Evolutionary conservation across 2,888 invertebrate genomes (phyloP).

Genomic region (Drosophila emarginata): DNA sequence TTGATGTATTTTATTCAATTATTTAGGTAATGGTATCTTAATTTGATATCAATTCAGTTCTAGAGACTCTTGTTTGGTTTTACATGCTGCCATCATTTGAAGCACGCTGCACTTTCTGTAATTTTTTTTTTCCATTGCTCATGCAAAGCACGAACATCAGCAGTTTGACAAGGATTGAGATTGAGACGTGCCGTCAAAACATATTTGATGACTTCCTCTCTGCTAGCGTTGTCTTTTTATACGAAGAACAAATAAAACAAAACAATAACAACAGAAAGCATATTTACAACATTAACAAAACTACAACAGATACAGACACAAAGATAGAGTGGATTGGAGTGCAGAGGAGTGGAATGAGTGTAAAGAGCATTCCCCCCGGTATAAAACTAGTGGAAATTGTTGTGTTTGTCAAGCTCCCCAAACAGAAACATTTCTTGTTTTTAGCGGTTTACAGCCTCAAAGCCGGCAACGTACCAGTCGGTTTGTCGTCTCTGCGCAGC

Average conservation of each 20-base stretch:
- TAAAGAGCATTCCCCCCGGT: conserved; percentile 27
- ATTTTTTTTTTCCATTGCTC: conserved; percentile 30
- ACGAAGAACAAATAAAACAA: conserved; percentile 46
- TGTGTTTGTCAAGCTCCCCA: conserved; percentile 57
- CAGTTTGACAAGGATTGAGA: conserved; percentile 56
- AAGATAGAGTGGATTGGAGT: conserved; percentile 18
- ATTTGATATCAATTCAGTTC: background rate
- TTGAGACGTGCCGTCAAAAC: conserved; percentile 39
- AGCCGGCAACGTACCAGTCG: background rate
- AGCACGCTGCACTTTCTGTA: background rate
- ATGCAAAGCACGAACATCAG: conserved; percentile 56
- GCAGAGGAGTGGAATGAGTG: conserved; percentile 16
- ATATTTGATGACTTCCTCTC: conserved; percentile 44
- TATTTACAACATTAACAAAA: conserved; percentile 45
- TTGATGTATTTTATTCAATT: background rate
- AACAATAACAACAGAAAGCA: conserved; percentile 48
- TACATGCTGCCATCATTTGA: background rate
- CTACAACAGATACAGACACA: conserved; percentile 43
- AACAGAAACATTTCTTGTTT: conserved; percentile 47
- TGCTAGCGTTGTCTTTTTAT: conserved; percentile 7
- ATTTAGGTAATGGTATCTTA: background rate
- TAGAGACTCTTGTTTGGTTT: background rate
- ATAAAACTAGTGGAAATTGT: conserved; percentile 24
- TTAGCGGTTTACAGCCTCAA: conserved; percentile 24
- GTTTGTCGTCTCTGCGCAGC: conserved; percentile 46